These are phyloP conservation scores for Eueremaeus valkanovi DNA, from an alignment of 2,888 invertebrate genomes.

Conservation along the genomic window DNA sequence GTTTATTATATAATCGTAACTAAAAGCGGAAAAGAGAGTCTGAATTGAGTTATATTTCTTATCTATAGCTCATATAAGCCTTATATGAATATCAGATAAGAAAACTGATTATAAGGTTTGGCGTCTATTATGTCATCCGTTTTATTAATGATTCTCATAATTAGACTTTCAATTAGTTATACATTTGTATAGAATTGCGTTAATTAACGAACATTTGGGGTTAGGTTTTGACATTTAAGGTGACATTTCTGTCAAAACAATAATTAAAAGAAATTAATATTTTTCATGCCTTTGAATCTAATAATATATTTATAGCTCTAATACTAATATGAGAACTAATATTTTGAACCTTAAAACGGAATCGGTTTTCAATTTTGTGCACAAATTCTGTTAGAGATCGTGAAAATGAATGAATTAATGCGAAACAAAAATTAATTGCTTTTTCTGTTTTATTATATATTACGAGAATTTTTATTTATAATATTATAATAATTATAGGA, in stretches of 20 bases:
- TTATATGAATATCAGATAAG: neutral
- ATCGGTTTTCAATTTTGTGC: too few species aligned
- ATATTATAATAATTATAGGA: neutral
- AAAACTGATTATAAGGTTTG: neutral
- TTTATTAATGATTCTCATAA: too few species aligned
- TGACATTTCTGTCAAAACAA: too few species aligned
- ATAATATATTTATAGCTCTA: too few species aligned
- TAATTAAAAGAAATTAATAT: too few species aligned
- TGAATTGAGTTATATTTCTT: neutral
- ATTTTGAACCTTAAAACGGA: too few species aligned
- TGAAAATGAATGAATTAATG: neutral
- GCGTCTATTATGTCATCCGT: neutral
- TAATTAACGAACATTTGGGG: too few species aligned
- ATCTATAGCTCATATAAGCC: neutral
- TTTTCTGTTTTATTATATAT: neutral
- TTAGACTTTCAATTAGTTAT: too few species aligned
- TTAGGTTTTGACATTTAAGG: too few species aligned
- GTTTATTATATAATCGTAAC: neutral
- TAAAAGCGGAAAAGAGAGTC: slow-evolving; percentile 11
- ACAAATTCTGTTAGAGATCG: neutral
- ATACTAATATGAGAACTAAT: too few species aligned
- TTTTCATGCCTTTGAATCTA: too few species aligned
- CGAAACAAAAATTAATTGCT: neutral
- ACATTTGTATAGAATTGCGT: too few species aligned
- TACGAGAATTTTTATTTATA: neutral